Evolutionary conservation across 2,797 vertebrate genomes (phyloP), one percentile per base, ranked within the genome.

Genomic region (Oreochromis mossambicus): DNA sequence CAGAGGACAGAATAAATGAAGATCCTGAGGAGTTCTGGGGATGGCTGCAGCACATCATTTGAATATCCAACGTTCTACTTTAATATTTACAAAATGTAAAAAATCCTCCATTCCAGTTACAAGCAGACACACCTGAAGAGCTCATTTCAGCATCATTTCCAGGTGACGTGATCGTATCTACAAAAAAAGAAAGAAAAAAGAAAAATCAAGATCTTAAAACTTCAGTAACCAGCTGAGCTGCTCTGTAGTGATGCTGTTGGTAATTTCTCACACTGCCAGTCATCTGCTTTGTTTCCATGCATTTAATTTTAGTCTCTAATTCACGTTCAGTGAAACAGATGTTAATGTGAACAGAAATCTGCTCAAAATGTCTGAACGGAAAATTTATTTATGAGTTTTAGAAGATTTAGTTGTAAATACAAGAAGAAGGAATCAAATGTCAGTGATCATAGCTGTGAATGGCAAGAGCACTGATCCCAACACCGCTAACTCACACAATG

Each of bases 291-390:
- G 3, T 58, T 4, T 58, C 0, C 55, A 17, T 32, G 26, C 5
- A 32, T 58, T 10, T 32, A 10, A 58, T 58, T 58, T 58, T 32
- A 58, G 55, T 0, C 1, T 58, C 26, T 17, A 58, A 17, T 58
- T 56, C 55, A 32, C 8, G 0, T 61, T 61, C 56, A 3, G 29
- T 61, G 56, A 61, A 58, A 32, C 29, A 19, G 0, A 6, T 34
- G 19, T 58, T 58, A 1, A 58, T 34, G 3, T 34, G 8, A 58
- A 11, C 29, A 34, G 0, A 1, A 0, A 4, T 34, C 8, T 0
- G 5, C 29, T 58, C 15, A 58, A 34, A 34, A 32, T 2, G 29
- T 3, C 15, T 58, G 10, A 1, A 58, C 15, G 56, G 0, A 15
- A 3, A 58, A 0, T 58, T 32, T 58, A 58, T 13, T 58, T 58